Percentiles rank a stretch among this genome's conserved stretches.
Evolutionary conservation across 2,888 invertebrate genomes (phyloP).

Genomic region (Aricia artaxerxes): DNA sequence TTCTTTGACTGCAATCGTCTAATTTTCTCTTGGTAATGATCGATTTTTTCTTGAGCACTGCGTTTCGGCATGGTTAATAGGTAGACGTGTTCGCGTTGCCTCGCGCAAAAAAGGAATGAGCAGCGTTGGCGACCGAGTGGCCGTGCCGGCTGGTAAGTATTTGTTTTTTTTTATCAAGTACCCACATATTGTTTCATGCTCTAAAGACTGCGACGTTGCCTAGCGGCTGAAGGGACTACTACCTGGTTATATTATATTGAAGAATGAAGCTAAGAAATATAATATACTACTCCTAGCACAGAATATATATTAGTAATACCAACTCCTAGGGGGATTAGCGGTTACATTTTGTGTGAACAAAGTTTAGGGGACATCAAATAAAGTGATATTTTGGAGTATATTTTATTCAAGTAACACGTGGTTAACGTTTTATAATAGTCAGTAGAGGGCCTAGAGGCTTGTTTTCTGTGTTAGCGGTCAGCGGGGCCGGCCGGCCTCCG

Average conservation of each 20-base stretch:
- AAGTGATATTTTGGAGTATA: too few species aligned
- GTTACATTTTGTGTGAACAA: too few species aligned
- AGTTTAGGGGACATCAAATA: too few species aligned
- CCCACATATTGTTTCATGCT: not conserved
- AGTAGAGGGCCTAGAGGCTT: too few species aligned
- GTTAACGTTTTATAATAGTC: not conserved
- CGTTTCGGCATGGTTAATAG: slow-evolving; percentile 6
- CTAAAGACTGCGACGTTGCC: not conserved
- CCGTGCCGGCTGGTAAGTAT: not conserved
- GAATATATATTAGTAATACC: too few species aligned
- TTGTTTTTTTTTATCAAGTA: not conserved
- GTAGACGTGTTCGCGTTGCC: not conserved
- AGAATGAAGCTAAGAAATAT: not conserved
- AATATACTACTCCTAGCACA: too few species aligned
- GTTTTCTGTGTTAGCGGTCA: not conserved
- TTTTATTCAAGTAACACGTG: too few species aligned
- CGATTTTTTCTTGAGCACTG: slow-evolving; percentile 8
- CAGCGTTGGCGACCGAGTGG: not conserved
- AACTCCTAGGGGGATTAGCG: too few species aligned
- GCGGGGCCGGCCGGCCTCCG: not conserved
- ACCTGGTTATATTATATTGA: not conserved
- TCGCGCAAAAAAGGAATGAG: slow-evolving; percentile 14
- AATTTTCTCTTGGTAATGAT: not conserved
- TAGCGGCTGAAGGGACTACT: not conserved
- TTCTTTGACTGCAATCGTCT: not conserved